Evolutionary conservation across 2,888 invertebrate genomes (phyloP), one percentile per base, ranked within the genome.

Genomic region (Blastobasis adustella): DNA sequence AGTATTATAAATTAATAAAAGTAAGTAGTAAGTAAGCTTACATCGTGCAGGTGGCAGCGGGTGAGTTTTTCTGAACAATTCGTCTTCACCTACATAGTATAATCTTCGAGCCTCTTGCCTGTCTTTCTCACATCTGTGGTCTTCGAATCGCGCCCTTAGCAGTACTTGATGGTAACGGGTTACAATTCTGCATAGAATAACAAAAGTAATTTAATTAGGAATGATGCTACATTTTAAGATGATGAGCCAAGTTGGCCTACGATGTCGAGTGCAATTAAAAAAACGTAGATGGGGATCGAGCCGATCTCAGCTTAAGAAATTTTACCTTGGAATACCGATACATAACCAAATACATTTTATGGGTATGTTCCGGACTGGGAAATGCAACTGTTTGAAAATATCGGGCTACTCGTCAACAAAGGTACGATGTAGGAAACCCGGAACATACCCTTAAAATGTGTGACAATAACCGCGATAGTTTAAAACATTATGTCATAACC

Each of bases 141-240:
- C 89, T 54, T 99, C 98, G 72, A 99, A 98, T 56, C 94, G 89
- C 7, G 91, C 90, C 57, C 99, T 90, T 74, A 98, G 69, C 36
- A 95, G 64, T 0, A 95, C 93, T 61, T 94, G 94, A 49, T 95
- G 91, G 66, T 94, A 96, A 47, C 98, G 93, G 65, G 90, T 93
- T 1, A 91, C 81, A 60, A 91, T 83, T 69, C 97, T 97, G 55
- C 9, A 63, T 37, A 37, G 1, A 37, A 23, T 37, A 6, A 37
- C 36, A 10, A 36, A 44, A 44, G 2, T 10, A 44, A 44, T 8
- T 40, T 40, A 40, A 6, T 8, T 40, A 40, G 6, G 8, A 5
- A 40, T 40, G 6, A 40, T 4, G 4, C 40, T 40, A 40, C 40
- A 40, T 40, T 40, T 8, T 40, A 40, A 40, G 40, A 8, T 8